Percentiles rank a stretch among this genome's conserved stretches.
Evolutionary conservation across 1,140 invertebrate genomes (phyloP).

Genomic region (Pseudomyrmex dendroicus): DNA sequence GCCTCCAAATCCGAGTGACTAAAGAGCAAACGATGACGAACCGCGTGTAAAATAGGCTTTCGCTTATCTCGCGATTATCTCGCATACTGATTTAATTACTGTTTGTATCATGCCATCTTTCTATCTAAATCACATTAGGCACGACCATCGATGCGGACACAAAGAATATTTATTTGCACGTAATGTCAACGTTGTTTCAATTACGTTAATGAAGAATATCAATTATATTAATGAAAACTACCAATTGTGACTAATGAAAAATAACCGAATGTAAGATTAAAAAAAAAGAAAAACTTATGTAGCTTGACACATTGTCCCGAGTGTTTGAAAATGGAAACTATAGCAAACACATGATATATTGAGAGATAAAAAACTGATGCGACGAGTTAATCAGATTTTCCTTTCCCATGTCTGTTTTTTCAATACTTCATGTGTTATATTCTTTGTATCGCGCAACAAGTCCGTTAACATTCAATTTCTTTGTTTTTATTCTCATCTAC

Average conservation of each 20-base stretch:
- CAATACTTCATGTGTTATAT: not conserved
- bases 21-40: constrained; percentile 62
- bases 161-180: constrained; percentile 22
- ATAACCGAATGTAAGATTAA: no score
- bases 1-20: constrained; percentile 88
- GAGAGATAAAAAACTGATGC: no score
- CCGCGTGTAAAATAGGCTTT: constrained; percentile 38
- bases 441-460: constrained; percentile 45
- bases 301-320: no score
- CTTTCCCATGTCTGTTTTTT: not conserved
- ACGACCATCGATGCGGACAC: constrained; percentile 66
- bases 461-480: constrained; percentile 18
- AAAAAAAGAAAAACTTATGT: no score
- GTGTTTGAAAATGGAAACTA: no score
- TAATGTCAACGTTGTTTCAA: not conserved
- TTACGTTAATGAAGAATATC: not conserved
- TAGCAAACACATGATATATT: no score
- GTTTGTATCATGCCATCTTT: constrained; percentile 6
- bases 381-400: not conserved
- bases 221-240: no score
- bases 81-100: not conserved
- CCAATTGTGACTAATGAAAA: no score
- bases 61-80: not conserved
- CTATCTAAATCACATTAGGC: constrained; percentile 68
- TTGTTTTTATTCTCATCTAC: not conserved